Conservation (phyloP, 2,888 invertebrate genomes). For the Agrilus mali region DNA sequence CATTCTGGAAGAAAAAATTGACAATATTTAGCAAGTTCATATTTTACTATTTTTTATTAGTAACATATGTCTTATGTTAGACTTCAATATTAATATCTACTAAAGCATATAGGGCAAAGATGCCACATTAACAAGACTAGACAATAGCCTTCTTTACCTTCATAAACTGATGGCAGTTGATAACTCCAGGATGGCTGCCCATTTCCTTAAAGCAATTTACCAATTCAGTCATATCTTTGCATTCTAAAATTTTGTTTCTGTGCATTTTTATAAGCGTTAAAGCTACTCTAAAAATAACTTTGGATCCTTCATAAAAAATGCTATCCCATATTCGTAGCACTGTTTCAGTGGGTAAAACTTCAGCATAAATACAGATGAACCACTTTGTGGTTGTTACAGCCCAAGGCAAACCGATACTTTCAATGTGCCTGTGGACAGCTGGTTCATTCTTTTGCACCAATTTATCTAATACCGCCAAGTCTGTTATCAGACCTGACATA, state of each 20-base stretch:
- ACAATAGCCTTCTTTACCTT: slow-evolving; percentile 44
- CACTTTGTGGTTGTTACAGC: slow-evolving; percentile 87
- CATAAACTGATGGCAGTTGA: slow-evolving; percentile 84
- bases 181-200: slow-evolving; percentile 61
- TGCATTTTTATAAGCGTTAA: slow-evolving; percentile 70
- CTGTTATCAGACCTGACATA: slow-evolving; percentile 80
- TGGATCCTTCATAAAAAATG: slow-evolving; percentile 86
- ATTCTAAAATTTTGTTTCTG: slow-evolving; percentile 55
- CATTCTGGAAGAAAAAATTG: slow-evolving; percentile 46
- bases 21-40: no score
- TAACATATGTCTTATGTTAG: no score
- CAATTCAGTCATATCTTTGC: slow-evolving; percentile 69
- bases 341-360: slow-evolving; percentile 89
- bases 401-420: slow-evolving; percentile 74
- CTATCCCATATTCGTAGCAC: slow-evolving; percentile 93
- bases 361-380: slow-evolving; percentile 90
- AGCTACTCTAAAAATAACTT: slow-evolving; percentile 82
- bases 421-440: slow-evolving; percentile 67
- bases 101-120: neutral
- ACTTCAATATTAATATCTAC: neutral
- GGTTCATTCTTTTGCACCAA: slow-evolving; percentile 73
- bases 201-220: slow-evolving; percentile 75
- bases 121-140: neutral
- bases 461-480: slow-evolving; percentile 81
- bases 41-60: no score